Base-by-base conservation (phyloP, 2,888 invertebrate species). In the Lysandra coridon region DNA sequence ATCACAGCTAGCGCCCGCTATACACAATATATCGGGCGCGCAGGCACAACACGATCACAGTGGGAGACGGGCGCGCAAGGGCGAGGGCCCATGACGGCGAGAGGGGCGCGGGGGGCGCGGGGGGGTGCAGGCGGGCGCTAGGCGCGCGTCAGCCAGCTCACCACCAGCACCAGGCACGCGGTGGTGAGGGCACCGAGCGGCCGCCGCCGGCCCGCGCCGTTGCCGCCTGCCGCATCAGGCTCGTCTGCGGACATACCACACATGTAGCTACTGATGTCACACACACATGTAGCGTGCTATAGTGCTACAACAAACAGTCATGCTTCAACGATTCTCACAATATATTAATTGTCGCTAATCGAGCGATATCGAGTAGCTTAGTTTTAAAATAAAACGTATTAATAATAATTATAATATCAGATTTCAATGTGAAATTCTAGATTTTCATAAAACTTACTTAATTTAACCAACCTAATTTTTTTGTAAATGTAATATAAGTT, bases 1-100 rank as follows among this genome's bases (percentile, higher is more conserved):
- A 92, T 91, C 91, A 92, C 93, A 91, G 88, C 85, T 87, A 84
- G 87, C 92, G 88, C 91, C 90, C 92, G 89, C 89, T 91, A 90
- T 91, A 91, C 89, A 92, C 91, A 90, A 90, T 89, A 90, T 90
- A 91, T 85, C 88, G 90, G 91, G 90, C 90, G 88, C 88, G 84
- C 89, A 90, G 86, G 86, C 90, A 92, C 90, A 88, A 86, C 84
- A 89, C 88, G 87, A 89, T 90, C 91, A 91, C 91, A 90, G 90
- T 88, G 93, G 91, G 92, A 92, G 93, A 84, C 91, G 92, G 78
- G 78, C 60, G 78, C 64, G 30, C 33, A 49, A 90, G 91, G 90
- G 78, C 44, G 30, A 10, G 60, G 6, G 62, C 60, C 78, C 62
- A 64, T 49, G 74, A 49, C 74, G 49, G 75, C 75, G 49, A 10